phyloP scores from a whole-genome alignment of 2,113 vertebrate genomes.

The Pomatostomus ruficeps region DNA sequence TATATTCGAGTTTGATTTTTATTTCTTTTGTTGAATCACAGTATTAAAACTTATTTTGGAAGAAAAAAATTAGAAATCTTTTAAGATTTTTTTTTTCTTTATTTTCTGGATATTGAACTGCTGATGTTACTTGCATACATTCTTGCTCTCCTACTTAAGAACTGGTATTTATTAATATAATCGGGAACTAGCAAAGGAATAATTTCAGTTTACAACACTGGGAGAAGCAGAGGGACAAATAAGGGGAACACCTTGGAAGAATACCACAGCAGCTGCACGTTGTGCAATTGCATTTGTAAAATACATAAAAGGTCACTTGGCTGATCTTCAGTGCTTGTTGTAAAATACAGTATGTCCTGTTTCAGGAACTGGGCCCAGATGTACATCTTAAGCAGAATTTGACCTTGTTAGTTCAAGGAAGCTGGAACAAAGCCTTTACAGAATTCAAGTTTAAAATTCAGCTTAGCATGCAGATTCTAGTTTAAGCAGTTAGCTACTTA shows the following conservation, averaged over 20 bases:
- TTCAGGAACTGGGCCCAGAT: neutral
- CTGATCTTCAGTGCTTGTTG: neutral
- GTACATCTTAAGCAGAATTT: neutral
- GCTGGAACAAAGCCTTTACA: neutral
- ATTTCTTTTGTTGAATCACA: neutral
- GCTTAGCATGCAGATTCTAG: neutral
- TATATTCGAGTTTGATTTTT: neutral
- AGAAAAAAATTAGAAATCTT: neutral
- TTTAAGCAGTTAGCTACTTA: neutral
- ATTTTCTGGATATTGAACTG: neutral
- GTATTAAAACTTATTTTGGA: neutral
- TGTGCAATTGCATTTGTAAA: neutral
- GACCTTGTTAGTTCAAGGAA: neutral
- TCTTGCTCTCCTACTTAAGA: neutral
- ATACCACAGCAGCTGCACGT: conserved; percentile 12
- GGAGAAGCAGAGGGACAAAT: conserved; percentile 20
- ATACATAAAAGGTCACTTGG: conserved; percentile 6
- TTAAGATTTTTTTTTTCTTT: neutral
- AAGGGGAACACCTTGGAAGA: conserved; percentile 27
- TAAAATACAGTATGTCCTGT: conserved; percentile 12
- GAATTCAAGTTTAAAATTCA: neutral
- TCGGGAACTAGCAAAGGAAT: neutral
- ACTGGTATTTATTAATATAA: neutral
- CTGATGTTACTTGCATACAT: neutral
- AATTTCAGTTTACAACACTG: neutral